Evolutionary conservation across 2,888 invertebrate genomes (phyloP).

Genomic region (Trissolcus japonicus): DNA sequence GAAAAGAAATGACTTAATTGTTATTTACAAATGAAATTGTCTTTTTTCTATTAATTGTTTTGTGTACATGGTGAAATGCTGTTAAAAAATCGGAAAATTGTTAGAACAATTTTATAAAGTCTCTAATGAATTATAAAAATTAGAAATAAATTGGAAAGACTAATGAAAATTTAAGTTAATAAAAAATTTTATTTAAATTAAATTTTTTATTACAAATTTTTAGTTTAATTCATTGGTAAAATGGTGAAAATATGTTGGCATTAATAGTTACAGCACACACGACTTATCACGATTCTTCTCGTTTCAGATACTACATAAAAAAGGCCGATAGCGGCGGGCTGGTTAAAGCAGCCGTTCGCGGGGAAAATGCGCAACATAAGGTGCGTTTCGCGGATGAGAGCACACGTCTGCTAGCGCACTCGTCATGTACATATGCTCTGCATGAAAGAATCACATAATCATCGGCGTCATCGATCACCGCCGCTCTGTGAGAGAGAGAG

Average conservation of each 20-base stretch:
- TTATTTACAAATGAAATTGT: too few relatives aligned
- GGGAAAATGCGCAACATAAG: slow-evolving; percentile 60
- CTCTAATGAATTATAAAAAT: too few relatives aligned
- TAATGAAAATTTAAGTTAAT: not conserved
- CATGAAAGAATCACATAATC: slow-evolving; percentile 61
- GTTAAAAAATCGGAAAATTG: too few relatives aligned
- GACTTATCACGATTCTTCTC: slow-evolving; percentile 9
- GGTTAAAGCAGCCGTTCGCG: slow-evolving; percentile 30
- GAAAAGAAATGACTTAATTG: too few relatives aligned
- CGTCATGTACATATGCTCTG: slow-evolving; percentile 44
- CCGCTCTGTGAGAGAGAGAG: slow-evolving; percentile 4
- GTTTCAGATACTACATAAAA: slow-evolving; percentile 16
- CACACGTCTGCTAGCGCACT: slow-evolving; percentile 43
- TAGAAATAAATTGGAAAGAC: too few relatives aligned
- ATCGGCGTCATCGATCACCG: slow-evolving; percentile 58
- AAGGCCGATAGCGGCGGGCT: slow-evolving; percentile 13
- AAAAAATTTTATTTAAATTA: not conserved
- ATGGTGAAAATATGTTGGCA: not conserved
- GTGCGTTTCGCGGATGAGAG: slow-evolving; percentile 53
- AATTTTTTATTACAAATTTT: not conserved
- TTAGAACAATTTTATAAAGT: too few relatives aligned
- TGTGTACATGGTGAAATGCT: too few relatives aligned
- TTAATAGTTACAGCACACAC: slow-evolving; percentile 7
- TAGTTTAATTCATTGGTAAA: too few relatives aligned
- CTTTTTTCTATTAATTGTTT: too few relatives aligned